A percentile compares a stretch with the other conserved stretches of the same genome.
These are phyloP conservation scores for Takifugu flavidus DNA, from an alignment of 2,113 vertebrate species.

Conservation along the genomic window DNA sequence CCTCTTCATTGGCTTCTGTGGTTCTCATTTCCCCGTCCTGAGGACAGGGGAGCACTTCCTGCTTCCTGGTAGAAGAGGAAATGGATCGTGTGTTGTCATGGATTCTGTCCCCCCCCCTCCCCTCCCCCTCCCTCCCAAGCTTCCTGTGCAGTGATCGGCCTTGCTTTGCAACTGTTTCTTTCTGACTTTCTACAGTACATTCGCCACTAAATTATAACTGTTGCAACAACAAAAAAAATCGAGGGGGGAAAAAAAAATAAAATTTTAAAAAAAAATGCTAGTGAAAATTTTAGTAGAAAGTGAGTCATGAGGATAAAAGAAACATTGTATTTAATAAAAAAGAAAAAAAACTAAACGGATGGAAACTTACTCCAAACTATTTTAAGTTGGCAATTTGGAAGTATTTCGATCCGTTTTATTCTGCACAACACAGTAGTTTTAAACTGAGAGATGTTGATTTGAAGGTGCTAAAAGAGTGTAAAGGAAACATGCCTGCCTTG, in stretches of 20 bases:
- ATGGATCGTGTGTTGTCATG: constrained; percentile 85
- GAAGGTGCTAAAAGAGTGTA: constrained; percentile 94
- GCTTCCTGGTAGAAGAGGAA: constrained; percentile 64
- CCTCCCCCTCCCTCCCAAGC: constrained; percentile 67
- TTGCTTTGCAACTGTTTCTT: constrained; percentile 92
- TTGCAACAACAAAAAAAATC: constrained; percentile 64
- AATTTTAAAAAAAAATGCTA: constrained; percentile 59
- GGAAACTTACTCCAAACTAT: constrained; percentile 79
- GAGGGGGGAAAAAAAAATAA: constrained; percentile 54
- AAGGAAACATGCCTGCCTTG: constrained; percentile 93
- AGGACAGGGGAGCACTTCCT: constrained; percentile 68
- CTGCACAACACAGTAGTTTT: constrained; percentile 90
- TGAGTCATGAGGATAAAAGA: constrained; percentile 81
- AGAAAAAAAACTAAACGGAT: constrained; percentile 39
- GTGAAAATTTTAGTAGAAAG: constrained; percentile 76
- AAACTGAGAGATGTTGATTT: constrained; percentile 88
- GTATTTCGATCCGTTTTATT: constrained; percentile 91
- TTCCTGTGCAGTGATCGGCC: constrained; percentile 94
- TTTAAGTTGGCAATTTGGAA: constrained; percentile 79
- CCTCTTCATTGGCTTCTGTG: constrained; percentile 82
- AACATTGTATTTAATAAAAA: constrained; percentile 76
- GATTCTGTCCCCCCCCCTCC: constrained; percentile 71
- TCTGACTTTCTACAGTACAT: constrained; percentile 82
- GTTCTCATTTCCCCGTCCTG: constrained; percentile 72
- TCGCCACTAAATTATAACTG: constrained; percentile 90